phyloP scores from a whole-genome alignment of 2,888 invertebrate genomes.

The Oxyteleia sp. region DNA sequence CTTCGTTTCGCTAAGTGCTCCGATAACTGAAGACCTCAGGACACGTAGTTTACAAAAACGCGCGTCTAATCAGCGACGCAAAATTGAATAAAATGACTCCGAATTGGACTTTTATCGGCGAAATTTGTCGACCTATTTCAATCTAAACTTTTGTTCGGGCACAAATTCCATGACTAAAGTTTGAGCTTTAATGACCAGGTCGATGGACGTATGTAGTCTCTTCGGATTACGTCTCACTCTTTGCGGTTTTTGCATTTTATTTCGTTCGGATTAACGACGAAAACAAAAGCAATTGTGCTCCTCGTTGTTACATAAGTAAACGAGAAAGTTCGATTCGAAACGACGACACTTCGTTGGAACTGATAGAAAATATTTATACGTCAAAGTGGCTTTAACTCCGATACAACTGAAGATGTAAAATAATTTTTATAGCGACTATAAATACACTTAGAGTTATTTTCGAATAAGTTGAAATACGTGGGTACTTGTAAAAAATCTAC shows the following conservation, averaged over 20 bases:
- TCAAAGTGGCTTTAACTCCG: too few species aligned
- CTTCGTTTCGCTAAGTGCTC: constrained; percentile 10
- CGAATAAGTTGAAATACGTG: too few species aligned
- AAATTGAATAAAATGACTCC: constrained; percentile 1
- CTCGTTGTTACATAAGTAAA: background rate
- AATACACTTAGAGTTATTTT: too few species aligned
- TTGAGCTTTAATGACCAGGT: background rate
- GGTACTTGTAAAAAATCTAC: too few species aligned
- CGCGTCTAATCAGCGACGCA: constrained; percentile 11
- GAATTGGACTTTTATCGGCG: constrained; percentile 15
- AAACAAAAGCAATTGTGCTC: background rate
- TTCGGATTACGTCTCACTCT: background rate
- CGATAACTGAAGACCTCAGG: constrained; percentile 20
- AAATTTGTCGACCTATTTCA: constrained; percentile 18
- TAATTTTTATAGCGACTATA: too few species aligned
- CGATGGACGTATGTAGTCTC: background rate
- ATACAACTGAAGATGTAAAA: too few species aligned
- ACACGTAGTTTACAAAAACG: constrained; percentile 17
- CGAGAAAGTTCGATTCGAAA: background rate
- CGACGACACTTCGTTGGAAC: background rate
- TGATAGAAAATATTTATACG: background rate
- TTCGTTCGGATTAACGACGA: constrained; percentile 30
- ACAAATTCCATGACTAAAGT: constrained; percentile 1
- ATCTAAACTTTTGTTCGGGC: background rate
- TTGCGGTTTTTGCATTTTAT: background rate